Base-by-base conservation (phyloP, 2,888 invertebrate genomes). In the Cabera pusaria region DNA sequence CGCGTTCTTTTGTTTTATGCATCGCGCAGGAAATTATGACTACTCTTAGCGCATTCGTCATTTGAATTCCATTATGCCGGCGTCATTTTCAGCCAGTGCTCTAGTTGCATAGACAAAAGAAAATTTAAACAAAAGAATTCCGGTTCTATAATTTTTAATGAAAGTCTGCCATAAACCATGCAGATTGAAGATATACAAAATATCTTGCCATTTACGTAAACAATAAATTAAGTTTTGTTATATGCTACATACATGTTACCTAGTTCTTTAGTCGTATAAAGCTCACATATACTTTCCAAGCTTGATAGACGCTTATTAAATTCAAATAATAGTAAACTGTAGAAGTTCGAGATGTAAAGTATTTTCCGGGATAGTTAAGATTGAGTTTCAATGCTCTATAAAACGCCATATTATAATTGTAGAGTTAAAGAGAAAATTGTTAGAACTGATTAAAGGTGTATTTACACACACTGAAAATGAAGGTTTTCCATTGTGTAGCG, bases 331-430 rank as follows among this genome's bases (percentile, higher is more conserved):
- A n/a, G n/a, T n/a, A 77, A 72, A 68, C 54, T 47, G 47, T 65
- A 65, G 52, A 60, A 64, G 60, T 72, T 70, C 60, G 59, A 46
- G 60, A 58, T 59, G 78, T 63, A 78, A 83, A 85, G 79, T 74
- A 79, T 81, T 84, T 85, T 80, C 84, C 80, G 77, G 72, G 69
- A 75, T 70, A 65, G 78, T 81, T 81, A 75, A 81, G 79, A 82
- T 85, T 82, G 74, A 69, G 68, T 83, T 84, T 80, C 76, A 78
- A 82, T 78, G 65, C 68, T 66, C 76, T 69, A 81, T 83, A 76
- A 73, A 57, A 45, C 37, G 41, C 55, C 17, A n/a, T n/a, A n/a
- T n/a, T n/a, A n/a, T n/a, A n/a, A n/a, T n/a, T 44, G 32, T 40
- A 41, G 46, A 49, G 56, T 69, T 58, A 64, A 70, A 10, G 10